A percentile compares a stretch with the other conserved stretches of the same genome.
Evolutionary conservation across 1,140 invertebrate genomes (phyloP).

Genomic region (Sitobion miscanthi): DNA sequence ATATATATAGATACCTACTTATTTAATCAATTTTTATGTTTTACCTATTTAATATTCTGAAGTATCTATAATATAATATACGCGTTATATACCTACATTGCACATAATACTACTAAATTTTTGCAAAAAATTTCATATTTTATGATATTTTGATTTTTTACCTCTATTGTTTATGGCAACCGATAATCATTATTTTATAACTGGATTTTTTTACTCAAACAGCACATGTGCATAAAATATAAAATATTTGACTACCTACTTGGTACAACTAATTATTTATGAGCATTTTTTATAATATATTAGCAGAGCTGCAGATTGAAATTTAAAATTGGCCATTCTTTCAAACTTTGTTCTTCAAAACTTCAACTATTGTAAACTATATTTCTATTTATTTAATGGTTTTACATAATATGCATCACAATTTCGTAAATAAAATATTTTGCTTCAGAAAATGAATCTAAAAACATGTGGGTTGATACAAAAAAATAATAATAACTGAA

Average conservation of each 20-base stretch:
- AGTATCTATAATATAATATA: neutral
- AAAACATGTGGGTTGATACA: too few relatives aligned
- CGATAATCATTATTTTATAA: neutral
- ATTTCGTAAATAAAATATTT: neutral
- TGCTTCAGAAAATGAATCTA: neutral
- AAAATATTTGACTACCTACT: neutral
- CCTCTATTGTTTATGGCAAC: neutral
- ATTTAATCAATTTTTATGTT: conserved; percentile 17
- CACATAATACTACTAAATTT: neutral
- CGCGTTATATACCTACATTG: too few relatives aligned
- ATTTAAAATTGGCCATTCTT: neutral
- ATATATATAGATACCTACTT: too few relatives aligned
- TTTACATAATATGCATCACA: neutral
- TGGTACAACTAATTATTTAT: neutral
- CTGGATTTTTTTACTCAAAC: neutral
- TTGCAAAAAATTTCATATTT: neutral
- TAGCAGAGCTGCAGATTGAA: neutral
- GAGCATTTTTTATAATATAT: neutral
- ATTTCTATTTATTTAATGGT: neutral
- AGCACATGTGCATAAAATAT: neutral
- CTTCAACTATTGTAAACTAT: neutral
- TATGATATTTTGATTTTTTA: neutral
- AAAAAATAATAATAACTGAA: too few relatives aligned
- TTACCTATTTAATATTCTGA: neutral
- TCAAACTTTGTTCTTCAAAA: neutral